Evolutionary conservation across 2,113 vertebrate genomes (phyloP).

Genomic region (Prinia subflava): DNA sequence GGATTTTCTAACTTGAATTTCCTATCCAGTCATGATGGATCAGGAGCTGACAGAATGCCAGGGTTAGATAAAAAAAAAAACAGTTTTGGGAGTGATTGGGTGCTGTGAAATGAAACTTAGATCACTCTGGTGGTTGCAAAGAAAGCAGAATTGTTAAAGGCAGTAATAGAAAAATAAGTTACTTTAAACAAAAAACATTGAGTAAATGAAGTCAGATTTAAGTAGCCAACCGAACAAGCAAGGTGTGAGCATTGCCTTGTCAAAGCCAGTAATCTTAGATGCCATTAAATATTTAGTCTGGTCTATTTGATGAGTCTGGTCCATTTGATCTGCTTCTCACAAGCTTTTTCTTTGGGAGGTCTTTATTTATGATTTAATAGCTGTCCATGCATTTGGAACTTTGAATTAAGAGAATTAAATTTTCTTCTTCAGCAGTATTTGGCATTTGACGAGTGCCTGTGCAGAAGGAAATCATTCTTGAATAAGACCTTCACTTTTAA

Average conservation of each 20-base stretch:
- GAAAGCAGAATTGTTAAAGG: not conserved
- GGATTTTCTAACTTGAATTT: not conserved
- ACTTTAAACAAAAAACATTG: not conserved
- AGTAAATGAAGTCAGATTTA: not conserved
- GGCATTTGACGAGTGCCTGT: not conserved
- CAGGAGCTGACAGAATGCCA: not conserved
- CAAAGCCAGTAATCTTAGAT: conserved; percentile 71
- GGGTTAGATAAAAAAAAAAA: not conserved
- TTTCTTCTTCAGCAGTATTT: not conserved
- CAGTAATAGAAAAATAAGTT: not conserved
- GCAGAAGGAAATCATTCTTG: not conserved
- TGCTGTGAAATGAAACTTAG: not conserved
- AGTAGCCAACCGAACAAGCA: not conserved
- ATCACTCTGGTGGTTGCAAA: not conserved
- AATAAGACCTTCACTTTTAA: not conserved
- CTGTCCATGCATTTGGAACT: not conserved
- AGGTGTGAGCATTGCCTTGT: conserved; percentile 40
- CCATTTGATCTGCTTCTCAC: conserved; percentile 67
- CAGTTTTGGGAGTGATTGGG: not conserved
- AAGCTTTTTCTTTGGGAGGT: not conserved
- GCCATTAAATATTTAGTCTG: conserved; percentile 69
- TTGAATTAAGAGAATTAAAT: not conserved
- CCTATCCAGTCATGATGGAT: not conserved
- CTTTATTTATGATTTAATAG: conserved; percentile 44
- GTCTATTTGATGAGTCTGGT: conserved; percentile 57